Percentiles rank a stretch among this genome's conserved stretches.
Conservation (phyloP, 2,888 invertebrate genomes). For the Caenorhabditis doughertyi region DNA sequence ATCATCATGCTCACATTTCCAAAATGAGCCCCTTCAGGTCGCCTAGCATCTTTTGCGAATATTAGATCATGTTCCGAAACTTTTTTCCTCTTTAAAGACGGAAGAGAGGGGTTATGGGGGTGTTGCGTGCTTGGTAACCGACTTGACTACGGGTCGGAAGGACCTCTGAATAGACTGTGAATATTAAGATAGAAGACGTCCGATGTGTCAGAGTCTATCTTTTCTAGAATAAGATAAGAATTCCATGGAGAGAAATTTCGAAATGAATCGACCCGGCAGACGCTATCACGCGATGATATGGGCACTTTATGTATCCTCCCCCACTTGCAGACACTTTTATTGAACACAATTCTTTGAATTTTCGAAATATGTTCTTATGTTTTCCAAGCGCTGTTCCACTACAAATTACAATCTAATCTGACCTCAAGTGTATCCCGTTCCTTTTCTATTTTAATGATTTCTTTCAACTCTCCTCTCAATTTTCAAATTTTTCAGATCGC, state of each 20-base stretch:
- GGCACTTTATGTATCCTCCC: conserved; percentile 1
- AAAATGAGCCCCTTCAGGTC: too few relatives aligned
- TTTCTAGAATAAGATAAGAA: neutral
- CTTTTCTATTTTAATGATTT: neutral
- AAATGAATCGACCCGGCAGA: conserved; percentile 17
- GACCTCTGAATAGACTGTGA: too few relatives aligned
- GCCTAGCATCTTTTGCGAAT: conserved; percentile 54
- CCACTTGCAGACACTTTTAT: conserved; percentile 20
- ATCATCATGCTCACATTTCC: conserved; percentile 37
- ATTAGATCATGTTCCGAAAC: conserved; percentile 54
- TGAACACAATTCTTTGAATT: too few relatives aligned
- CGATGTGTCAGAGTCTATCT: conserved; percentile 44
- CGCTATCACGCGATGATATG: conserved; percentile 55
- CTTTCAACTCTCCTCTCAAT: neutral
- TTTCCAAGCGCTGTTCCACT: too few relatives aligned
- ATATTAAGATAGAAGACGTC: conserved; percentile 17
- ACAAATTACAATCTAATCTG: too few relatives aligned
- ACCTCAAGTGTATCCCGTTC: too few relatives aligned
- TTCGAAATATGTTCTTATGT: too few relatives aligned
- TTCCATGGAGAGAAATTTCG: conserved; percentile 5
- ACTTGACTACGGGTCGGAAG: conserved; percentile 37
- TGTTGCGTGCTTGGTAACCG: conserved; percentile 53
- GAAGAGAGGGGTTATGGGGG: neutral
- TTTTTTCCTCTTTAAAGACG: conserved; percentile 3
- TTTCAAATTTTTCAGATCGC: conserved; percentile 3